Base-by-base conservation (phyloP, 2,888 invertebrate species). In the Caprella mutica region DNA sequence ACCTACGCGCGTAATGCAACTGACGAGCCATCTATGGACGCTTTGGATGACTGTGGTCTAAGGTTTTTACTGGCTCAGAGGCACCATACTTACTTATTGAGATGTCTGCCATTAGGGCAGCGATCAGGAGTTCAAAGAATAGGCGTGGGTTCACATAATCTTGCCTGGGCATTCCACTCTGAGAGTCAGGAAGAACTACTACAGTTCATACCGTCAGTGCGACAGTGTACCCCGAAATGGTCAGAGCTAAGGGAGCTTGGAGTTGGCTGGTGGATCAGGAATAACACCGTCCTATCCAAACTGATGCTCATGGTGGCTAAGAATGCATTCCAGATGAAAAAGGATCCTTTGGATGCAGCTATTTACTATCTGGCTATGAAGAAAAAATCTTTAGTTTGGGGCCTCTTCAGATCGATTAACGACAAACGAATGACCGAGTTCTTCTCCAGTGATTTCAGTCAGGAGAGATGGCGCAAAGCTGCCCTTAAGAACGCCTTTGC, bases 141-240 rank as follows among this genome's bases (percentile, higher is more conserved):
- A 66, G 55, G 68, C 67, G n/a, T 71, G 73, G 5, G 71, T n/a
- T 1, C 85, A 85, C 33, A 86, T 84, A 9, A 94, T 73, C 79
- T 97, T 21, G 94, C 94, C 3, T 99, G 98, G 98, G 98, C 97
- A 0, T 97, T 91, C 75, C 98, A 99, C 73, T 97, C 97, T 0
- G 97, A 98, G 74, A 88, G 92, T 21, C 92, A 94, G 71, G 94
- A 94, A 68, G 97, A 98, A 71, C 76, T 98, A 55, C 75, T 98
- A 14, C 84, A 85, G 58, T 76, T 93, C 51, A 84, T 93, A 66
- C 96, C 97, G 0, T 86, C 86, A 23, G 61, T 65, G 35, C 53
- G 64, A 50, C 61, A 65, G 64, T 72, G 72, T 14, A 73, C 74
- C 56, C 74, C 77, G 0, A 86, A 84, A 46, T 99, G 98, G 98